A percentile compares a stretch with the other conserved stretches of the same genome.
phyloP scores from a whole-genome alignment of 2,113 vertebrate species.

The Baryphthengus martii region DNA sequence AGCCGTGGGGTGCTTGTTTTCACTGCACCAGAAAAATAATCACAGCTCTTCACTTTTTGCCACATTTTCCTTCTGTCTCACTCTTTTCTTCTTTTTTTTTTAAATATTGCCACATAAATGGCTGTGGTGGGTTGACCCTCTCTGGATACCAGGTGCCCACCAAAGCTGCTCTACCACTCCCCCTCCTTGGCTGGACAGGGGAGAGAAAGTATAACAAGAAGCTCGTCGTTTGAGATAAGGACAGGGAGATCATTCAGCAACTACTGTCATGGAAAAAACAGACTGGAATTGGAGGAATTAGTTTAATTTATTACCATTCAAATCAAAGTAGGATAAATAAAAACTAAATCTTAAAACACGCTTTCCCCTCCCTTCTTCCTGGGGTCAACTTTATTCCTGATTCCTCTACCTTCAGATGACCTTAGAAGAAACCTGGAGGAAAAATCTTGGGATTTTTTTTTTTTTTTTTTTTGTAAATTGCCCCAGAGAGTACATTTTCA shows the following conservation, averaged over 20 bases:
- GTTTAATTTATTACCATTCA: neutral
- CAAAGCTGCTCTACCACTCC: neutral
- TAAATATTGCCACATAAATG: neutral
- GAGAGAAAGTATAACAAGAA: neutral
- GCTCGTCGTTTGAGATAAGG: neutral
- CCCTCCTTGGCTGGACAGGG: neutral
- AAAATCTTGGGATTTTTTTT: neutral
- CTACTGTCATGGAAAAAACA: neutral
- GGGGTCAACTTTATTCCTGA: neutral
- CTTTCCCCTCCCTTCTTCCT: neutral
- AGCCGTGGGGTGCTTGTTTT: neutral
- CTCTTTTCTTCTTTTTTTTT: neutral
- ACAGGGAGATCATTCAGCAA: neutral
- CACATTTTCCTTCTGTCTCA: neutral
- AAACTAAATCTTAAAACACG: neutral
- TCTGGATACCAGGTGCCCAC: neutral
- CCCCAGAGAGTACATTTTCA: neutral
- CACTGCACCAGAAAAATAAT: neutral
- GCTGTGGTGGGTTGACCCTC: neutral
- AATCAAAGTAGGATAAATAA: neutral
- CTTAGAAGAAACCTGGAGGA: neutral
- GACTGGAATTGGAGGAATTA: neutral
- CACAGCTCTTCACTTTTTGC: neutral
- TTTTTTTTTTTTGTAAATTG: neutral
- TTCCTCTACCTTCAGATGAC: neutral